These are phyloP conservation scores for Pedicia rivosa DNA, from an alignment of 2,888 invertebrate species.

Conservation along the genomic window DNA sequence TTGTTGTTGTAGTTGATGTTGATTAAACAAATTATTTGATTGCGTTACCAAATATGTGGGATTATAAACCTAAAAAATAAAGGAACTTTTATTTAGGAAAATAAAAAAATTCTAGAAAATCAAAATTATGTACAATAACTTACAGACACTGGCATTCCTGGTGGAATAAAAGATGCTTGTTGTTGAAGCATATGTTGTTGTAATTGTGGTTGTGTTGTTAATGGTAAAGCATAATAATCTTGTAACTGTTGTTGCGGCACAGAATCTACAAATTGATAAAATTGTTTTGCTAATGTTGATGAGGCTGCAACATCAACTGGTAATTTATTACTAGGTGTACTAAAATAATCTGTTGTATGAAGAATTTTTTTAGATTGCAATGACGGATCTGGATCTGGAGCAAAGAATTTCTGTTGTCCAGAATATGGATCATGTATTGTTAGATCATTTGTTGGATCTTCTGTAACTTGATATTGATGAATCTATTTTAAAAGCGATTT, in stretches of 20 bases:
- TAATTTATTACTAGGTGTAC: slow-evolving; percentile 30
- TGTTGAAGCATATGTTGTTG: slow-evolving; percentile 22
- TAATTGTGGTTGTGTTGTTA: slow-evolving; percentile 30
- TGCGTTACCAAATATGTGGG: slow-evolving; percentile 28
- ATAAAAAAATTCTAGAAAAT: too few species aligned
- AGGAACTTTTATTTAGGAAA: background rate
- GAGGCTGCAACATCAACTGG: slow-evolving; percentile 24
- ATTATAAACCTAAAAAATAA: slow-evolving; percentile 23
- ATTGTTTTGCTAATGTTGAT: slow-evolving; percentile 28
- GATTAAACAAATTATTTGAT: slow-evolving; percentile 28
- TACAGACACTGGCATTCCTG: slow-evolving; percentile 16
- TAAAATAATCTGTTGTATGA: slow-evolving; percentile 27
- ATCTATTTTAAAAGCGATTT: slow-evolving; percentile 1
- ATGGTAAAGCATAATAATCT: slow-evolving; percentile 31
- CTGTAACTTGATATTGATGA: slow-evolving; percentile 37
- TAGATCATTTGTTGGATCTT: slow-evolving; percentile 32
- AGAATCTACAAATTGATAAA: slow-evolving; percentile 30
- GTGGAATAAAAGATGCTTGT: slow-evolving; percentile 19
- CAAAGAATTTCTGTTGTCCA: slow-evolving; percentile 31
- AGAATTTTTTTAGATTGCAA: slow-evolving; percentile 28
- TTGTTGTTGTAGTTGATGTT: slow-evolving; percentile 21
- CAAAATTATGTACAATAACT: too few species aligned
- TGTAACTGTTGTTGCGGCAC: slow-evolving; percentile 31
- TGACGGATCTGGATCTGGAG: slow-evolving; percentile 35
- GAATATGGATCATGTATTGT: slow-evolving; percentile 26